These are phyloP conservation scores for Hermatobates lingyangjiaoensis DNA, from an alignment of 1,140 invertebrate genomes.

Conservation along the genomic window DNA sequence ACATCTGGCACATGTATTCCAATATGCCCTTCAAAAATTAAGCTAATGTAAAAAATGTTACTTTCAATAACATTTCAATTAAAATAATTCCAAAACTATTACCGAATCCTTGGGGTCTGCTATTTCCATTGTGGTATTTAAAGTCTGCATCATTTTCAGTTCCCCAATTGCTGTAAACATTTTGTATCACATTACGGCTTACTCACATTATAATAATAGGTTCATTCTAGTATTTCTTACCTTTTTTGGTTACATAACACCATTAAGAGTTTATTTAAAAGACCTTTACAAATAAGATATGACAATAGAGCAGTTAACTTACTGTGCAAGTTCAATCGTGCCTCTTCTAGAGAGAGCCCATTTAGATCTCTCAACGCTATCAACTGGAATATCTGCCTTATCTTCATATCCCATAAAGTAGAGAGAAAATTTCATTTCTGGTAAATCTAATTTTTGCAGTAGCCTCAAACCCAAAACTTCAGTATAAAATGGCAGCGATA, in stretches of 20 bases:
- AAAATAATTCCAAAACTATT: conserved; percentile 18
- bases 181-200: not conserved
- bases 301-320: conserved; percentile 23
- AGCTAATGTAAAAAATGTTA: not conserved
- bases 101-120: conserved; percentile 76
- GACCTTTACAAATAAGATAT: not conserved
- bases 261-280: not conserved
- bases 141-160: conserved; percentile 63
- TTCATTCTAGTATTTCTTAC: not conserved
- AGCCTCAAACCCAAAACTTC: conserved; percentile 77
- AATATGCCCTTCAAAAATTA: conserved; percentile 50
- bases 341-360: conserved; percentile 71
- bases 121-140: conserved; percentile 77
- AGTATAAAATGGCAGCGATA: conserved; percentile 77
- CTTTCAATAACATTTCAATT: not conserved
- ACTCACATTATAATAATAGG: not conserved
- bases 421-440: conserved; percentile 71
- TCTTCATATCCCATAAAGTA: conserved; percentile 89
- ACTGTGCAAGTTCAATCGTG: conserved; percentile 88
- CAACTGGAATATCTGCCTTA: conserved; percentile 44
- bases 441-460: conserved; percentile 73
- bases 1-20: conserved; percentile 42
- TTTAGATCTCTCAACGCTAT: conserved; percentile 40
- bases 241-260: not conserved
- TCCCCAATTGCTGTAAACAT: conserved; percentile 71